A percentile compares a stretch with the other conserved stretches of the same genome.
Conservation (phyloP, 2,797 vertebrate species). For the Mastacembelus armatus region DNA sequence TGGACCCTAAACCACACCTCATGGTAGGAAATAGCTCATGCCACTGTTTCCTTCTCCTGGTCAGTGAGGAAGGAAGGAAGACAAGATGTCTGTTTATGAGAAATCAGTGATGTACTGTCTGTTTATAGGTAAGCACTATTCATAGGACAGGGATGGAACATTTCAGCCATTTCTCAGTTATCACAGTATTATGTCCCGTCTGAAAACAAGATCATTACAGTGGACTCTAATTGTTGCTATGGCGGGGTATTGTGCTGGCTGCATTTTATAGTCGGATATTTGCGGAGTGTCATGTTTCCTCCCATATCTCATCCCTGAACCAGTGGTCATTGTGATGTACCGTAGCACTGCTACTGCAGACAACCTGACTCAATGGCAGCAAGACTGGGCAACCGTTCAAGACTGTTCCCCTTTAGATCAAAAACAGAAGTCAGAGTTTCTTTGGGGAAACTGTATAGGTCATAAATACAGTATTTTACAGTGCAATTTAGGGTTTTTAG, state of each 20-base stretch:
- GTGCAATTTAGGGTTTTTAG: neutral
- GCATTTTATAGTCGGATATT: conserved; percentile 27
- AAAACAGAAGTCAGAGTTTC: neutral
- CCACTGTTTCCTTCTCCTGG: conserved; percentile 43
- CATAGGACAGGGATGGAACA: conserved; percentile 33
- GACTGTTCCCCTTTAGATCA: conserved; percentile 8
- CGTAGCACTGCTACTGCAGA: conserved; percentile 12
- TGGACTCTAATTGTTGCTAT: conserved; percentile 40
- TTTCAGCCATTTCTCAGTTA: conserved; percentile 38
- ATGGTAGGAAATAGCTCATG: conserved; percentile 56
- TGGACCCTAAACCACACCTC: conserved; percentile 11
- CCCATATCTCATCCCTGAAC: conserved; percentile 36
- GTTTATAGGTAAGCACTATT: conserved; percentile 16
- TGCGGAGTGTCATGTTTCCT: conserved; percentile 57
- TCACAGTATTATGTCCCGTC: conserved; percentile 30
- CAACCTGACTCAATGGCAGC: conserved; percentile 47
- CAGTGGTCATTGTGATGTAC: conserved; percentile 12
- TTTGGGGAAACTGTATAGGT: neutral
- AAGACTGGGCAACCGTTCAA: conserved; percentile 7
- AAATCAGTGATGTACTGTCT: conserved; percentile 35
- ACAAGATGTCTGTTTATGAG: conserved; percentile 55
- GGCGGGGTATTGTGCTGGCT: conserved; percentile 14
- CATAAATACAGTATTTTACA: neutral
- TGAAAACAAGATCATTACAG: conserved; percentile 22
- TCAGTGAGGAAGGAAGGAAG: conserved; percentile 51